phyloP scores from a whole-genome alignment of 30 jellyfish, hydroid and myxozoan species.

The Hydra vulgaris region DNA sequence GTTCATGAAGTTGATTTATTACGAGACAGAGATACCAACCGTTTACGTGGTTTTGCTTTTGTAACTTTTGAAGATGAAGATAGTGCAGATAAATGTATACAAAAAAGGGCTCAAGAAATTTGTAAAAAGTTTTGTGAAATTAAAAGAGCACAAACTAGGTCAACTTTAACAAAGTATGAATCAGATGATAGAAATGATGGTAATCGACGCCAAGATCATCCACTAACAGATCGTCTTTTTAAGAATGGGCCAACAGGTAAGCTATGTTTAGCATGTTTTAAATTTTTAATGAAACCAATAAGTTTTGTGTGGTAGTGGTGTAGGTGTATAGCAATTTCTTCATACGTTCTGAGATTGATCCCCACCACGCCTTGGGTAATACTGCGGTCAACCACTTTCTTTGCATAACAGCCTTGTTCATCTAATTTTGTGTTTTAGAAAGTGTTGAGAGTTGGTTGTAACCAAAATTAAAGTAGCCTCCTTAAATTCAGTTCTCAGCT shows the following conservation, averaged over 20 bases:
- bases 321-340: no score
- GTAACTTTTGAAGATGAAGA: slow-evolving; percentile 94
- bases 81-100: slow-evolving; percentile 77
- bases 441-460: no score
- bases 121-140: slow-evolving; percentile 57
- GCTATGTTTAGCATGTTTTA: not conserved
- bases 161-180: slow-evolving; percentile 26
- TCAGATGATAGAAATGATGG: slow-evolving; percentile 8
- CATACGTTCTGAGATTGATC: no score
- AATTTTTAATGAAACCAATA: not conserved
- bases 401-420: no score
- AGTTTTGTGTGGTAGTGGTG: no score
- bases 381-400: no score
- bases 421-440: no score
- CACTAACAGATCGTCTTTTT: not conserved
- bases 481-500: no score
- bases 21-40: slow-evolving; percentile 41
- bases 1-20: slow-evolving; percentile 59
- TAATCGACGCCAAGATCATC: slow-evolving; percentile 17
- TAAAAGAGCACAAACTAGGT: slow-evolving; percentile 81
- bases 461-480: no score
- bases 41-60: slow-evolving; percentile 85
- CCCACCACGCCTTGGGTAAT: no score
- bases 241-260: not conserved
- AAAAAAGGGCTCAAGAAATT: slow-evolving; percentile 52